A percentile compares a stretch with the other conserved stretches of the same genome.
Evolutionary conservation across 2,888 invertebrate genomes (phyloP).

Genomic region (Mimas tiliae): DNA sequence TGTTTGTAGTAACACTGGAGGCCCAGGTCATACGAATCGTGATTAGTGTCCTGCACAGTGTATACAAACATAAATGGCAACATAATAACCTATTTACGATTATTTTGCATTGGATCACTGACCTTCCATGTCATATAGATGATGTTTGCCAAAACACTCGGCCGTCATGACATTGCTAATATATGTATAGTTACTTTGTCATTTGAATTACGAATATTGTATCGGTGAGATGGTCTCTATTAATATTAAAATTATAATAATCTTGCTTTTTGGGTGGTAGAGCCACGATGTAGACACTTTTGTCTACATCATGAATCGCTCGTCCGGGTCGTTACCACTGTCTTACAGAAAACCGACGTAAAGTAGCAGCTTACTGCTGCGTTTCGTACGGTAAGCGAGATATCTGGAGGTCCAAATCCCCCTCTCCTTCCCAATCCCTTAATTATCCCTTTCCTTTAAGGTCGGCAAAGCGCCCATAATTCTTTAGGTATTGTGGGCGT

Average conservation of each 20-base stretch:
- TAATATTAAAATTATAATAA: not conserved
- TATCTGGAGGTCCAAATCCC: too few species aligned
- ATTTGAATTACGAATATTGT: not conserved
- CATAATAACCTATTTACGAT: slow-evolving; percentile 16
- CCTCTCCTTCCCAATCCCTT: too few species aligned
- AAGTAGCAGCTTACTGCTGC: too few species aligned
- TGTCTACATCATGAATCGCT: too few species aligned
- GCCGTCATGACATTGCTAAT: slow-evolving; percentile 17
- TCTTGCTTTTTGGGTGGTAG: too few species aligned
- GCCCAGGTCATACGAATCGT: not conserved
- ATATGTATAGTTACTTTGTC: not conserved
- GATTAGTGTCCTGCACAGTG: not conserved
- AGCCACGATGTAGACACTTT: too few species aligned
- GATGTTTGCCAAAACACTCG: slow-evolving; percentile 13
- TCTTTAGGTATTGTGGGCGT: too few species aligned
- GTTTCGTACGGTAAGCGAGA: too few species aligned
- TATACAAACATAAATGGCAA: not conserved
- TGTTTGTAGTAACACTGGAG: not conserved
- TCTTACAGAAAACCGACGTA: too few species aligned
- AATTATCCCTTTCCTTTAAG: too few species aligned
- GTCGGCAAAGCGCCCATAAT: too few species aligned
- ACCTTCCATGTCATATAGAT: not conserved
- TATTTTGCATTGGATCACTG: slow-evolving; percentile 22
- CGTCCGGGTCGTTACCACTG: too few species aligned
- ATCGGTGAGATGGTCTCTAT: not conserved